Evolutionary conservation across 2,888 invertebrate genomes (phyloP), one percentile per base, ranked within the genome.

Genomic region (Nemotelus pantherinus): DNA sequence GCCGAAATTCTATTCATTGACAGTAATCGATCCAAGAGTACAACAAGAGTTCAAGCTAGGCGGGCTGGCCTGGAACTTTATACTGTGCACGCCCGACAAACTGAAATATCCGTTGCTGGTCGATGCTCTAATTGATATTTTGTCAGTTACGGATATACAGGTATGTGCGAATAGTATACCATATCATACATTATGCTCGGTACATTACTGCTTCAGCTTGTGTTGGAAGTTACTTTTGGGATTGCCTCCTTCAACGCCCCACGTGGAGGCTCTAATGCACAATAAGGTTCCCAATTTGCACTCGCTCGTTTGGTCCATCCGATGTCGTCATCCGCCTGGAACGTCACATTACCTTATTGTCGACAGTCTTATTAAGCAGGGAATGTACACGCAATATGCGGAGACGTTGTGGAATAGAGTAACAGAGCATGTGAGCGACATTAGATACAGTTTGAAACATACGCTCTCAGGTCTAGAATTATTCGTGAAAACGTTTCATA

Each of bases 11-110:
- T 98, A 98, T 86, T 94, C 95, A 43, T 88, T 98, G 45, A 94
- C 96, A 9, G 92, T 92, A 76, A 88, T 94, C 4, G 96, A 96
- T 78, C 77, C 81, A 6, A 82, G 83, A 45, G 79, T 83, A 81
- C 89, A 93, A 87, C 96, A 97, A 83, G 93, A 94, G 64, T 97
- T 97, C 0, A 97, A 97, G 86, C 89, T 98, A 77, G 98, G 98
- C 88, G 95, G 95, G 2, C 86, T 95, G 76, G 97, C 97, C 2
- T 95, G 96, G 88, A 98, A 97, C 88, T 98, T 98, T 85, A 93
- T 98, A 78, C 89, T 98, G 79, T 96, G 96, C 72, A 96, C 96
- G 2, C 94, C 95, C 0, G 97, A 98, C 85, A 95, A 95, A 87
- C 88, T 97, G 74, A 94, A 95, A 83, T 98, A 98, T 88, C 93